These are phyloP conservation scores for Scatophagus argus DNA, from an alignment of 2,113 vertebrate species.

Conservation along the genomic window DNA sequence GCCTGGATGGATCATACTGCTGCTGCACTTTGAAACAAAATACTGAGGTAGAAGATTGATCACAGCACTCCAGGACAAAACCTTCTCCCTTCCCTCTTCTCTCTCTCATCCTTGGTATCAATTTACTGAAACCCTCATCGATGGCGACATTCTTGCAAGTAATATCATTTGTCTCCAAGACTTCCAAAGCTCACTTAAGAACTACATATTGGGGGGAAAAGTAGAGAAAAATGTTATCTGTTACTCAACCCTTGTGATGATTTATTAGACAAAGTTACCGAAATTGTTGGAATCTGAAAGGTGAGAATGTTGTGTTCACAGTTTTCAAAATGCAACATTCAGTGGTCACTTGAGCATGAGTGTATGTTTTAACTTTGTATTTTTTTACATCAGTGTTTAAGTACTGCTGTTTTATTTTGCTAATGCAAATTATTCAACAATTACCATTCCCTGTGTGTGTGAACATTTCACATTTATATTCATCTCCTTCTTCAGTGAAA, in stretches of 20 bases:
- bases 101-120: constrained; percentile 33
- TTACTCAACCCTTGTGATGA: constrained; percentile 6
- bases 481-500: constrained; percentile 8
- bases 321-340: not conserved
- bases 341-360: not conserved
- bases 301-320: not conserved
- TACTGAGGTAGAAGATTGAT: constrained; percentile 39
- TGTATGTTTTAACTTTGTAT: not conserved
- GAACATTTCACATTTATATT: constrained; percentile 24
- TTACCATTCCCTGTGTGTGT: not conserved
- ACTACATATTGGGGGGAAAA: constrained; percentile 28
- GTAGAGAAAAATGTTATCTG: constrained; percentile 22
- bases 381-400: not conserved
- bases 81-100: not conserved
- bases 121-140: constrained; percentile 28
- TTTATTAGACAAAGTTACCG: constrained; percentile 13
- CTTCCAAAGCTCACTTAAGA: constrained; percentile 36
- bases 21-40: constrained; percentile 26
- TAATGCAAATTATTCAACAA: constrained; percentile 13
- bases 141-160: constrained; percentile 15
- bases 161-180: constrained; percentile 50
- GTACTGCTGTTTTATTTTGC: not conserved
- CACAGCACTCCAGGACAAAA: constrained; percentile 46
- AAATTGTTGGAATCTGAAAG: not conserved
- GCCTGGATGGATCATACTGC: constrained; percentile 31